Base-by-base conservation (phyloP, 2,888 invertebrate species). In the Drosophila glabriapex region DNA sequence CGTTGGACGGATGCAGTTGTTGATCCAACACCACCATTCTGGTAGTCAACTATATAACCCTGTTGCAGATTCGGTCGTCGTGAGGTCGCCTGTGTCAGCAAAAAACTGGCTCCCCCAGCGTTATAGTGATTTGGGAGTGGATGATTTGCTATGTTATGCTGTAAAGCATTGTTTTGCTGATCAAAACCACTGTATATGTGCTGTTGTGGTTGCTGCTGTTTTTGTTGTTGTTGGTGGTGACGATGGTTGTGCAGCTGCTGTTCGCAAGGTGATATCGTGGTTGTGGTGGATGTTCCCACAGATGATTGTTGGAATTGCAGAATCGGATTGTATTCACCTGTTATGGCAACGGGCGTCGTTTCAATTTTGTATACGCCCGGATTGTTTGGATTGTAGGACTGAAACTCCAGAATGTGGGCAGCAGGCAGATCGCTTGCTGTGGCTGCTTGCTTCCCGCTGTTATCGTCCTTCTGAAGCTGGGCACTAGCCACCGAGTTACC, bases 351-450 rank as follows among this genome's bases (percentile, higher is more conserved):
- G 2, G 93, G 93, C 12, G 93, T 94, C 1, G 93, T 93, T 76
- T 94, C 93, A 29, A 93, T 93, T 89, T 94, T 94, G 68, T 91
- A 93, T 5, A 93, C 93, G 25, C 93, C 93, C 28, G 93, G 93
- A 89, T 93, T 93, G 66, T 93, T 93, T 1, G 93, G 93, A 83
- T 93, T 93, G 75, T 93, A 93, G 0, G 93, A 93, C 71, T 94
- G 93, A 73, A 93, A 93, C 71, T 94, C 93, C 10, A 94, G 85
- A 52, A 93, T 92, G 56, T 93, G 93, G 3, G 93, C 92, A 0
- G 91, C 76, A 4, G 92, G 86, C 37, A 83, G 33, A 31, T 46
- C 56, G 16, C 28, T 25, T 16, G 71, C 29, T n/a, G 52, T 31
- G 52, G 55, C 31, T 72, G 62, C n/a, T 28, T 67, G 72, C 46